Percentiles rank a stretch among this genome's conserved stretches.
Evolutionary conservation across 2,113 vertebrate genomes (phyloP).

Genomic region (Salvelinus fontinalis): DNA sequence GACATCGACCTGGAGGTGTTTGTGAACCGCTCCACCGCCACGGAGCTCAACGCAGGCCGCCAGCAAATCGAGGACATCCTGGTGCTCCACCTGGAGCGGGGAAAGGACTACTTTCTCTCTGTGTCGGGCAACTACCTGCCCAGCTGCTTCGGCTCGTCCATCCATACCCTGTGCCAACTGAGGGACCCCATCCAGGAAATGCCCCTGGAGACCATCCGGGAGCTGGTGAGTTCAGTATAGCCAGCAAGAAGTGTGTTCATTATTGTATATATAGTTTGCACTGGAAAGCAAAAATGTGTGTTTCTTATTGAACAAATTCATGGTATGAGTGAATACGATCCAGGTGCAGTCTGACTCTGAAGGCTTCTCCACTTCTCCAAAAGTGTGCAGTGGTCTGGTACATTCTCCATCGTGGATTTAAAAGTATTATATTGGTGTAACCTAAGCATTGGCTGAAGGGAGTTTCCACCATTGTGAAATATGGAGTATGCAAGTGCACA

Average conservation of each 20-base stretch:
- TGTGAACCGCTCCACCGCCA: slow-evolving; percentile 91
- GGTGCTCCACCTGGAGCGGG: slow-evolving; percentile 87
- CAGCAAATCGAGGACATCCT: slow-evolving; percentile 92
- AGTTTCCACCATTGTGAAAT: too few species aligned
- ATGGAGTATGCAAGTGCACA: too few species aligned
- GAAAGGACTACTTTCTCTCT: slow-evolving; percentile 95
- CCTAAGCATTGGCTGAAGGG: too few species aligned
- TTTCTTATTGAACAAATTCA: too few species aligned
- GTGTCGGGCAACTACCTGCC: slow-evolving; percentile 90
- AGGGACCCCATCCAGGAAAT: slow-evolving; percentile 89
- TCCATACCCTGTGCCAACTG: slow-evolving; percentile 83
- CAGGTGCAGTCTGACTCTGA: too few species aligned
- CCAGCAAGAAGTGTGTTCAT: not conserved
- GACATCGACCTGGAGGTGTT: slow-evolving; percentile 90
- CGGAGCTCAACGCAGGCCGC: slow-evolving; percentile 82
- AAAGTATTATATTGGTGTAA: too few species aligned
- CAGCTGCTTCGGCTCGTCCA: slow-evolving; percentile 90
- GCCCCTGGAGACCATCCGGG: slow-evolving; percentile 72
- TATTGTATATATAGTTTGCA: not conserved
- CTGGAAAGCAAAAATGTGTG: too few species aligned
- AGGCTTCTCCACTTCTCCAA: too few species aligned
- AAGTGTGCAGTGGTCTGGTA: too few species aligned
- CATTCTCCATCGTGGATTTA: too few species aligned
- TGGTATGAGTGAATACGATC: too few species aligned
- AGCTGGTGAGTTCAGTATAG: slow-evolving; percentile 78